Conservation (phyloP, 2,888 invertebrate species). For the Ochropleura leucogaster region DNA sequence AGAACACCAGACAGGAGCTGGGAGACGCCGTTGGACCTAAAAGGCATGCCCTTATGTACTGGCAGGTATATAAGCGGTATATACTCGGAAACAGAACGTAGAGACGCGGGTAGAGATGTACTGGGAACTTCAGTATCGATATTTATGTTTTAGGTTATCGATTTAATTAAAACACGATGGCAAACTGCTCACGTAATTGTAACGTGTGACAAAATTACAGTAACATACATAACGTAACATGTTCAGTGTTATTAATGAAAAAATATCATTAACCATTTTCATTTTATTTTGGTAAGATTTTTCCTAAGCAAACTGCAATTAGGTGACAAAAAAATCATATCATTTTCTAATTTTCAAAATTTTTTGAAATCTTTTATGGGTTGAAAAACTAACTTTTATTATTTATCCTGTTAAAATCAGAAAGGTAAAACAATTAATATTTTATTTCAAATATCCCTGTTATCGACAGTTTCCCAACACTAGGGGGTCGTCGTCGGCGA, state of each 20-base stretch:
- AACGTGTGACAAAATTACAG: neutral
- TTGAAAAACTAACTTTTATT: no score
- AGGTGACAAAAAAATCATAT: neutral
- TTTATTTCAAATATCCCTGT: neutral
- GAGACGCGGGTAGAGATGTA: constrained; percentile 73
- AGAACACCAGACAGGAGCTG: constrained; percentile 65
- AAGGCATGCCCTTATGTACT: constrained; percentile 84
- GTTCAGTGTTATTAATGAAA: neutral
- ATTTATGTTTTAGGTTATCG: constrained; percentile 32
- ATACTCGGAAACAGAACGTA: constrained; percentile 76
- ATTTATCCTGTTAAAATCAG: neutral
- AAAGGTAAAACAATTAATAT: neutral
- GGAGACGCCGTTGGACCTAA: constrained; percentile 78
- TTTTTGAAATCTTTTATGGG: no score
- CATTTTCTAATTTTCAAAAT: no score
- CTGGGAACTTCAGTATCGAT: constrained; percentile 4
- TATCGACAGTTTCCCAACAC: constrained; percentile 66
- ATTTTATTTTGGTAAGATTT: neutral
- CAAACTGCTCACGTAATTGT: neutral
- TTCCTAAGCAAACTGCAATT: neutral
- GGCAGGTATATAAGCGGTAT: constrained; percentile 76
- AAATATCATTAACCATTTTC: neutral
- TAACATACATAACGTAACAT: neutral
- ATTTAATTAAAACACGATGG: neutral
- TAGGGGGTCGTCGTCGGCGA: constrained; percentile 73